Base-by-base conservation (phyloP, 30 jellyfish, hydroid and myxozoan genomes). In the Aurelia aurita complex sp. Pacific region DNA sequence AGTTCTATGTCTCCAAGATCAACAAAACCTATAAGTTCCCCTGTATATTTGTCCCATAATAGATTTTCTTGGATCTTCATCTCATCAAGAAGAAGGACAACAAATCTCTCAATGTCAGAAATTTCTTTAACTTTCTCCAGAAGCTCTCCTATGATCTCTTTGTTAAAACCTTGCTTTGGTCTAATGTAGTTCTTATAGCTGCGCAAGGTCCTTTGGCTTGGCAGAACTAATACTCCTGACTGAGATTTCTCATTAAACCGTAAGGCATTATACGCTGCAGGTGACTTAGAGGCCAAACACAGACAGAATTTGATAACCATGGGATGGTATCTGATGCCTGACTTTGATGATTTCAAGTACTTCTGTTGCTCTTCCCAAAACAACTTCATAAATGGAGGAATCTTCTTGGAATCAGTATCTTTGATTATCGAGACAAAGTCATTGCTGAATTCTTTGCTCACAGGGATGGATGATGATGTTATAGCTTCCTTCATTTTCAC, bases 31-130 rank as follows among this genome's bases (percentile, higher is more conserved):
- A 92, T 92, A 43, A 86, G 88, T 23, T 92, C 95, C 32, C 95
- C 94, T 11, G 98, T 67, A 73, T 92, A 93, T 67, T 92, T 92
- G 78, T 86, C 95, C 98, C 96, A 87, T 15, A 86, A 97, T 55
- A 92, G 61, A 55, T 76, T 80, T 36, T 92, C 91, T 67, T 92
- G 91, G 38, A 85, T 65, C 65, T 81, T 86, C 98, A 92, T 92
- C 66, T 87, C 95, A 61, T 92, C 98, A 72, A 86, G 61, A 36
- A 81, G 50, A 54, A 85, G 72, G 74, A 66, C 85, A 36, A 86
- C 78, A 68, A 15, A 86, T 18, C 80, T 51, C 62, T 91, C 90
- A 15, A 34, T 59, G 4, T 34, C 89, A 35, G 82, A 59, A 79
- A 90, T 76, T 13, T 62, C 23, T 63, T 59, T 38, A 10, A 64